These are phyloP conservation scores for Caenorhabditis angaria DNA, from an alignment of 2,888 invertebrate species.

Conservation along the genomic window DNA sequence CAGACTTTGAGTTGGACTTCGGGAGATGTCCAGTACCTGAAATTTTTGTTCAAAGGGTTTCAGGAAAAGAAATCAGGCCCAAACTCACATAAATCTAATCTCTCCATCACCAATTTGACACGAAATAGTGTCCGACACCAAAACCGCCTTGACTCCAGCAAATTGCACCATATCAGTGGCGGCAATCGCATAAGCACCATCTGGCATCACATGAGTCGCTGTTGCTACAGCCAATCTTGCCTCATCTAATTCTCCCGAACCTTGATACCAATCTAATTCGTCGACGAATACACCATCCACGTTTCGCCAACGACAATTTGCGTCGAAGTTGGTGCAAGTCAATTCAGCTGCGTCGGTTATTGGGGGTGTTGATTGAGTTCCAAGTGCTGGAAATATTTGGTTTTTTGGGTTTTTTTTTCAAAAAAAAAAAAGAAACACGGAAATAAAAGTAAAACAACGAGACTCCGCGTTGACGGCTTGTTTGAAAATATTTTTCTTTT, in stretches of 20 bases:
- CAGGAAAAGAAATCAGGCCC: background rate
- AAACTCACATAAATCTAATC: conserved; percentile 56
- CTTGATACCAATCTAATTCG: conserved; percentile 70
- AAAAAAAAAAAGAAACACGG: background rate
- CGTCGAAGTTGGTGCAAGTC: conserved; percentile 67
- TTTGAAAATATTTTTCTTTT: no score
- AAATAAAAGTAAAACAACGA: no score
- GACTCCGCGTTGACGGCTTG: no score
- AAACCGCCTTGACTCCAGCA: conserved; percentile 62
- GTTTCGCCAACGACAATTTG: conserved; percentile 66
- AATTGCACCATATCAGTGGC: conserved; percentile 65
- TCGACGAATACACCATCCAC: conserved; percentile 69
- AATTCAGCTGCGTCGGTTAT: conserved; percentile 47
- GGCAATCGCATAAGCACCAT: conserved; percentile 68
- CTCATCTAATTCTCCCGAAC: conserved; percentile 65
- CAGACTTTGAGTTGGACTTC: conserved; percentile 67
- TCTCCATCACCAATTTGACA: conserved; percentile 60
- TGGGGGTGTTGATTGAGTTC: conserved; percentile 40
- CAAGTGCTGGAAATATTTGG: conserved; percentile 32
- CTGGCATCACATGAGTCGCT: conserved; percentile 64
- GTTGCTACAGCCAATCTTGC: conserved; percentile 60
- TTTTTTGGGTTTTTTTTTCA: background rate
- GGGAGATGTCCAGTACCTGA: conserved; percentile 71
- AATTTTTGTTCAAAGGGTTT: conserved; percentile 7
- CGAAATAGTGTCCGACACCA: conserved; percentile 63